Evolutionary conservation across 2,888 invertebrate species (phyloP).

Genomic region (Tuberolachnus salignus): DNA sequence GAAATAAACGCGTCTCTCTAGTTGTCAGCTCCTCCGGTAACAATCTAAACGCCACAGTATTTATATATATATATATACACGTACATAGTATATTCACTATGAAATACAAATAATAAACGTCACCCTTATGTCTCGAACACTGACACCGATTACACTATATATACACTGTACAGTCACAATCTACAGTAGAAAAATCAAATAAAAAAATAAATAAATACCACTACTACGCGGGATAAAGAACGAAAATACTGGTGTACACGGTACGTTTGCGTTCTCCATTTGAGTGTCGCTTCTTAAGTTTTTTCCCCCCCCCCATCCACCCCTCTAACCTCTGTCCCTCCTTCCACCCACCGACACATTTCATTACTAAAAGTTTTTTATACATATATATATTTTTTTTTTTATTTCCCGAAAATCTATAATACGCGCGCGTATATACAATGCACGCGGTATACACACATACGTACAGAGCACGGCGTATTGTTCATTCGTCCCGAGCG

Average conservation of each 20-base stretch:
- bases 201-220: constrained; percentile 50
- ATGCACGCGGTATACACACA: constrained; percentile 15
- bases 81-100: constrained; percentile 22
- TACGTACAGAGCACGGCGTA: too few relatives aligned
- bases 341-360: constrained; percentile 19
- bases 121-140: constrained; percentile 37
- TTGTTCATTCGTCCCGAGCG: constrained; percentile 47
- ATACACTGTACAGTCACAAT: neutral
- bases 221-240: neutral
- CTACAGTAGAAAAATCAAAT: constrained; percentile 15
- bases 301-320: neutral
- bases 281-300: constrained; percentile 45
- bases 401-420: constrained; percentile 42
- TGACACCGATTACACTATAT: constrained; percentile 41
- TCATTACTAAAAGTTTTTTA: constrained; percentile 40
- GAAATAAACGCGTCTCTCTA: constrained; percentile 13
- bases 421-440: constrained; percentile 9
- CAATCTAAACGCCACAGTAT: neutral
- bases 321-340: too few relatives aligned
- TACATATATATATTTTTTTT: neutral
- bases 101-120: constrained; percentile 46
- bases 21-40: constrained; percentile 18
- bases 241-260: constrained; percentile 15
- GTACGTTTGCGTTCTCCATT: constrained; percentile 48
- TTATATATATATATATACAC: too few relatives aligned